Conservation (phyloP, 2,888 invertebrate species). For the Andrena minutula region DNA sequence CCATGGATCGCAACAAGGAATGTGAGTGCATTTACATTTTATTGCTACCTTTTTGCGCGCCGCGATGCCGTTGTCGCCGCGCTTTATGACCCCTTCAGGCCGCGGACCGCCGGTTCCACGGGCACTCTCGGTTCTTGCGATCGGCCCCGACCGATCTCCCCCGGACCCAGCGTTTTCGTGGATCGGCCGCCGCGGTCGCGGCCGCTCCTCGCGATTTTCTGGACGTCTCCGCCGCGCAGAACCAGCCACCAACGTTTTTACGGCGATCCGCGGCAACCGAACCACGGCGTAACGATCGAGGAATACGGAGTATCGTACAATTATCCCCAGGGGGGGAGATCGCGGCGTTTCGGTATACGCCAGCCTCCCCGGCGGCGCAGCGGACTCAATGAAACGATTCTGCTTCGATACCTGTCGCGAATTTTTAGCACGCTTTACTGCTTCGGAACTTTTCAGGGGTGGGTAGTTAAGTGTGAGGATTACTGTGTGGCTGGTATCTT, state of each 20-base stretch:
- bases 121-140: conserved; percentile 17
- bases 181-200: background rate
- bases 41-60: conserved; percentile 60
- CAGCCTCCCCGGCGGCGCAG: background rate
- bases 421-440: background rate
- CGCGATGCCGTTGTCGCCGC: conserved; percentile 45
- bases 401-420: background rate
- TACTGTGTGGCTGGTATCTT: background rate
- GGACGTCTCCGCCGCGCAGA: background rate
- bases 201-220: conserved; percentile 39
- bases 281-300: background rate
- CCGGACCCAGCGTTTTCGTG: conserved; percentile 33
- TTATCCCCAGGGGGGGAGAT: background rate
- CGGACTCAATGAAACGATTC: background rate
- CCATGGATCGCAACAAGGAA: conserved; percentile 99
- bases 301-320: conserved; percentile 19
- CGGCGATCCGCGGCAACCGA: background rate
- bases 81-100: conserved; percentile 52
- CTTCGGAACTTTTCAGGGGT: background rate
- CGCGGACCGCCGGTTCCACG: conserved; percentile 21
- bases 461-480: background rate
- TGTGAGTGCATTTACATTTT: conserved; percentile 89
- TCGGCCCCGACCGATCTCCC: conserved; percentile 16
- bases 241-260: conserved; percentile 5
- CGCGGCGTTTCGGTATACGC: conserved; percentile 1